Conservation (phyloP, 92 coral and sea anemone species). For the Porites lobata region DNA sequence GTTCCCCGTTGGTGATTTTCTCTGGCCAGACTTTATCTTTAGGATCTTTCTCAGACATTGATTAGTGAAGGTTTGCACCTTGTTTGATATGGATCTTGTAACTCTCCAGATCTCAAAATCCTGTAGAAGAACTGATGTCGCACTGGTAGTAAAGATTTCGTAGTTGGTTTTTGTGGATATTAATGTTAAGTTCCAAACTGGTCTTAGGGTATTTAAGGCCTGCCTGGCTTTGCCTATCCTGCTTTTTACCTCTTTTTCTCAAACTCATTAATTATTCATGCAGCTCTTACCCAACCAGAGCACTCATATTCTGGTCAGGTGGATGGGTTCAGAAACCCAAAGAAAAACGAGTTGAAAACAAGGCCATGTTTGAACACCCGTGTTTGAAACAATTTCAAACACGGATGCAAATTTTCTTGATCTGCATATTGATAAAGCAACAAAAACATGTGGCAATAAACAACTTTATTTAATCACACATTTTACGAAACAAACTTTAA, state of each 20-base stretch:
- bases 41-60: neutral
- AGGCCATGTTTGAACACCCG: too few species aligned
- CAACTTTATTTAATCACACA: too few species aligned
- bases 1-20: neutral
- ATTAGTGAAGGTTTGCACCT: neutral
- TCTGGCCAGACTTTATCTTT: neutral
- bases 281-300: too few species aligned
- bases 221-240: conserved; percentile 7
- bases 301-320: too few species aligned
- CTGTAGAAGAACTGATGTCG: neutral
- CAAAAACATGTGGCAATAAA: too few species aligned
- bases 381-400: too few species aligned
- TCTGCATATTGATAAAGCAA: too few species aligned
- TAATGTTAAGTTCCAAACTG: conserved; percentile 8
- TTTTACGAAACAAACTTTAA: too few species aligned
- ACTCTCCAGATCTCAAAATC: neutral
- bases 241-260: neutral
- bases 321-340: too few species aligned
- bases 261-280: too few species aligned
- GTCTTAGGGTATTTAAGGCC: conserved; percentile 20
- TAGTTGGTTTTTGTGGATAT: neutral
- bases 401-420: too few species aligned
- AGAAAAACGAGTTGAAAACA: too few species aligned
- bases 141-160: neutral
- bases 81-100: conserved; percentile 6